Conservation (phyloP, 2,113 vertebrate species). For the Oreocharis arfaki region DNA sequence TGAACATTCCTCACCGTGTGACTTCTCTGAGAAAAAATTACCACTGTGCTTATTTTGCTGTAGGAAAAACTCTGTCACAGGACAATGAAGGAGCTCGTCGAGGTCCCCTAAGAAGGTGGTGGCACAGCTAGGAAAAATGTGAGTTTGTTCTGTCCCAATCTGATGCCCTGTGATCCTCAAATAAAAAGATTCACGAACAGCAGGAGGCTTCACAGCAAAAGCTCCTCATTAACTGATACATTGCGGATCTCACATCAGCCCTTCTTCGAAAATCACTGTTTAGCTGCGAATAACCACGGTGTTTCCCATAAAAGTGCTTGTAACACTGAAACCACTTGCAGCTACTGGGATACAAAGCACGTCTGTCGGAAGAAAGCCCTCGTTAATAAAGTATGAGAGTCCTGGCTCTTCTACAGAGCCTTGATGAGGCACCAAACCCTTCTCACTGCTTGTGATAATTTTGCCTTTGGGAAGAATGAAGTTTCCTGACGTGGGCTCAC, state of each 20-base stretch:
- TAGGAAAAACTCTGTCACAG: background rate
- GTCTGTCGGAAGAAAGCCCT: slow-evolving; percentile 14
- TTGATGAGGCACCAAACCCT: background rate
- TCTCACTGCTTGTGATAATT: background rate
- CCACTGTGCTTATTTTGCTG: background rate
- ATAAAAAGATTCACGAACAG: background rate
- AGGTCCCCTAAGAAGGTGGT: background rate
- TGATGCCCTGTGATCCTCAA: background rate
- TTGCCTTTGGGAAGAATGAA: background rate
- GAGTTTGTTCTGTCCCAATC: background rate
- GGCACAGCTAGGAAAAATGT: background rate
- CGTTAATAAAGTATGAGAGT: background rate
- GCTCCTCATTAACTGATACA: background rate
- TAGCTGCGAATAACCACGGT: background rate
- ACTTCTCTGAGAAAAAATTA: background rate
- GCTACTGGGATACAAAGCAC: background rate
- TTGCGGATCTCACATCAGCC: background rate
- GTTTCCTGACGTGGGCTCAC: background rate
- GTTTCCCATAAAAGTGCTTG: background rate
- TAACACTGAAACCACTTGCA: background rate
- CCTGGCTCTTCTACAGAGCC: background rate
- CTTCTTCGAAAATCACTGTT: background rate
- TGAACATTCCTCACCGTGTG: background rate
- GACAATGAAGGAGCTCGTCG: background rate
- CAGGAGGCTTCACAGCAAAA: background rate